phyloP scores from a whole-genome alignment of 2,113 vertebrate genomes.

The Centrocercus urophasianus region DNA sequence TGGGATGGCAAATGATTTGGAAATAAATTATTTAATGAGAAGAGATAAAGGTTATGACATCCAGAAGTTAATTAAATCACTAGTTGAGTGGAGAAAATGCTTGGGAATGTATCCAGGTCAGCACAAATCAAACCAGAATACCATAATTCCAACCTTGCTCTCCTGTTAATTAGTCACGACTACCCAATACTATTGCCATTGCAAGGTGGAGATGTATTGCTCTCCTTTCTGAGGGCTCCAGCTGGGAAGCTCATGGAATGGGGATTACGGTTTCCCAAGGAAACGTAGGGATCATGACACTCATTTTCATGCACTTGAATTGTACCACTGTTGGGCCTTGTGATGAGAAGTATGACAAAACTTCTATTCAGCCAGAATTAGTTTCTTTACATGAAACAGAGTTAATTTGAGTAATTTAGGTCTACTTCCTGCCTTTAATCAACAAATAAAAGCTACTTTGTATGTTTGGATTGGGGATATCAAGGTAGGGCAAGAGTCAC shows the following conservation, averaged over 20 bases:
- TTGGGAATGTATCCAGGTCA: background rate
- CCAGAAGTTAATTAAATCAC: background rate
- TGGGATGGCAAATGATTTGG: background rate
- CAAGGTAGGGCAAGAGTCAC: background rate
- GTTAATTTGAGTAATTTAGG: constrained; percentile 9
- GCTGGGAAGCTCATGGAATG: background rate
- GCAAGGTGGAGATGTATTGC: rapidly evolving
- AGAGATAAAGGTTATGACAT: background rate
- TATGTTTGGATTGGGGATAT: background rate
- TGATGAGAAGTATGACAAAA: background rate
- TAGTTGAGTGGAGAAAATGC: background rate
- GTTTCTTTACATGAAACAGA: background rate
- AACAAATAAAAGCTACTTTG: constrained; percentile 1
- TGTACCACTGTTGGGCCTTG: background rate
- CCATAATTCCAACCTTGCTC: background rate
- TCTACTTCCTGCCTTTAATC: constrained; percentile 28
- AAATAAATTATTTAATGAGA: background rate
- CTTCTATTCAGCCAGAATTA: background rate
- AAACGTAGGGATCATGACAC: background rate
- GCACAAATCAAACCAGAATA: background rate
- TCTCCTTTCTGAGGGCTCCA: background rate
- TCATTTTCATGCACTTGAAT: background rate
- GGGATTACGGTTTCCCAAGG: background rate
- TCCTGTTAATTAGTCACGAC: background rate
- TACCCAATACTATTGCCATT: rapidly evolving